phyloP scores from a whole-genome alignment of 2,113 vertebrate species.

The Aviceda subcristata region DNA sequence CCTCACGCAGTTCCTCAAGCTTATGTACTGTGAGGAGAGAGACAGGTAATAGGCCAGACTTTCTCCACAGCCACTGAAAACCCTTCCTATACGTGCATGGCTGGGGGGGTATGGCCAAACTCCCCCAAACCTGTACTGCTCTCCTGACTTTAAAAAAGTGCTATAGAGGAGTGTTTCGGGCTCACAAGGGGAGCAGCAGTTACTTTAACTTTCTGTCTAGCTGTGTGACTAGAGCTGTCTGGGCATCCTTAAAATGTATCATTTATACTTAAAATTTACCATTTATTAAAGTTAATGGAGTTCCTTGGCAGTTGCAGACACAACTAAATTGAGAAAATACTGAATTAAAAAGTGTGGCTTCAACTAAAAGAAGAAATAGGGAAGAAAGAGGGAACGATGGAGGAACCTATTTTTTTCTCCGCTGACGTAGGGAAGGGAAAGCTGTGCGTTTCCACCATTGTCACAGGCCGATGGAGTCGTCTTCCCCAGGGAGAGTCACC shows the following conservation, averaged over 20 bases:
- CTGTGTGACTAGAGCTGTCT: not conserved
- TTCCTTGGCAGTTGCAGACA: not conserved
- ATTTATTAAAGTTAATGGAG: not conserved
- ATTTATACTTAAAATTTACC: not conserved
- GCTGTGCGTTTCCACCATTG: not conserved
- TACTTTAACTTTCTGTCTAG: not conserved
- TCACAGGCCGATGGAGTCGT: not conserved
- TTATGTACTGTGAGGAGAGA: not conserved
- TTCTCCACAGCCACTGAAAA: not conserved
- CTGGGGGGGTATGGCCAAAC: not conserved
- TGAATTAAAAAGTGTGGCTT: not conserved
- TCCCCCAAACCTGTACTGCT: not conserved
- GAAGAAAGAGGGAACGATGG: not conserved
- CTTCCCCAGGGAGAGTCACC: not conserved
- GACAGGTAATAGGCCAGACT: not conserved
- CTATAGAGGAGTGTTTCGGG: not conserved
- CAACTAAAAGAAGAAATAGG: not conserved
- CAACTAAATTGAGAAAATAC: not conserved
- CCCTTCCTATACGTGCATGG: accelerated
- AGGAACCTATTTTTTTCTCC: not conserved
- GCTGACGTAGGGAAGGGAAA: not conserved
- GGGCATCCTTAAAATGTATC: not conserved
- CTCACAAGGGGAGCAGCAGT: not conserved
- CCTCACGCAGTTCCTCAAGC: not conserved
- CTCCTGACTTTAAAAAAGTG: not conserved